Percentiles rank a stretch among this genome's conserved stretches.
Evolutionary conservation across 1,140 invertebrate genomes (phyloP).

Genomic region (Atta cephalotes): DNA sequence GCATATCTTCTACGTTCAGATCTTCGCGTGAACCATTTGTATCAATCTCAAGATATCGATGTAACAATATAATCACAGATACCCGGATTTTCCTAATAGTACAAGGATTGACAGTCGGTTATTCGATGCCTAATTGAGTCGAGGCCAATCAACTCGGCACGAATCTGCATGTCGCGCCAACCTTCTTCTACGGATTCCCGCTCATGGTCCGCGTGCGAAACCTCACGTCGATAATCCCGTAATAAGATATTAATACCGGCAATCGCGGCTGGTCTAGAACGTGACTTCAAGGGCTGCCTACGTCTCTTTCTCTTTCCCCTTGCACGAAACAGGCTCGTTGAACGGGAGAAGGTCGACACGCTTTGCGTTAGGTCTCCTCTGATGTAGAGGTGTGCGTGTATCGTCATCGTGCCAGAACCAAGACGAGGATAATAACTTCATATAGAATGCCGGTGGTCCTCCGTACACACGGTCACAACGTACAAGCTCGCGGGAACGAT

Average conservation of each 20-base stretch:
- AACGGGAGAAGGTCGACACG: conserved; percentile 40
- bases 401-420: conserved; percentile 31
- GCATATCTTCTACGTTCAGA: not conserved
- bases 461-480: conserved; percentile 23
- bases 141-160: conserved; percentile 17
- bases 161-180: conserved; percentile 43
- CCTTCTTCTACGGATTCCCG: conserved; percentile 56
- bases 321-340: conserved; percentile 54
- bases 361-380: conserved; percentile 5
- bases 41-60: conserved; percentile 2
- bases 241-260: conserved; percentile 72
- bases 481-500: conserved; percentile 50
- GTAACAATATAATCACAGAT: not conserved
- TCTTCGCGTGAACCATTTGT: not conserved
- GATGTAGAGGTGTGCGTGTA: conserved; percentile 13
- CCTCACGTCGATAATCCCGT: conserved; percentile 67
- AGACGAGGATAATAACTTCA: conserved; percentile 73
- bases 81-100: conserved; percentile 15
- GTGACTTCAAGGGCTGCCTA: conserved; percentile 67
- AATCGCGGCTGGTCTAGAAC: conserved; percentile 61
- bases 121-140: conserved; percentile 20
- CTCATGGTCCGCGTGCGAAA: conserved; percentile 35
- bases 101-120: conserved; percentile 1
- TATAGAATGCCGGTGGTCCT: conserved; percentile 71
- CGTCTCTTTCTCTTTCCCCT: conserved; percentile 8